Percentiles rank a stretch among this genome's conserved stretches.
These are phyloP conservation scores for Numenius phaeopus DNA, from an alignment of 2,797 vertebrate species.

Conservation along the genomic window DNA sequence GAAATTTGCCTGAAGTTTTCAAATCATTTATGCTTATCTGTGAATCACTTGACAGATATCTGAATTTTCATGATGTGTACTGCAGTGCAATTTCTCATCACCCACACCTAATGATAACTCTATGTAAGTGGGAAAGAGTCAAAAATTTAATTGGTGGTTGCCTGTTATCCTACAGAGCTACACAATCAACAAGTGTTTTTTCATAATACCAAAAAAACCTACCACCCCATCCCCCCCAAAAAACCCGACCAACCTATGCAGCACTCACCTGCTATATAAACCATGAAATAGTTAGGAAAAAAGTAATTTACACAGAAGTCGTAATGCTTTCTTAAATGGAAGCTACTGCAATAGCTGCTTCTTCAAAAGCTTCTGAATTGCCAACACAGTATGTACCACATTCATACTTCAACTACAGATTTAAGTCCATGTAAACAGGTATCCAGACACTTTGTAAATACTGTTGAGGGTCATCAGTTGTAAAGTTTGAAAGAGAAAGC, in stretches of 20 bases:
- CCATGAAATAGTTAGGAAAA: accelerated
- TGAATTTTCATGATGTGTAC: slow-evolving; percentile 35
- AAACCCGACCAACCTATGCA: accelerated
- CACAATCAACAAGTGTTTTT: background rate
- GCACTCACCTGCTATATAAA: background rate
- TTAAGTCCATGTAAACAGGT: accelerated
- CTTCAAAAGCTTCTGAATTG: background rate
- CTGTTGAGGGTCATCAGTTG: background rate
- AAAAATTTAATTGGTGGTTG: background rate
- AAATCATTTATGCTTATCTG: slow-evolving; percentile 32
- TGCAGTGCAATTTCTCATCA: slow-evolving; percentile 21
- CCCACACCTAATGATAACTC: background rate
- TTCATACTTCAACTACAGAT: background rate
- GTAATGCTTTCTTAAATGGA: background rate
- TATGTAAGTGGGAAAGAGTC: background rate
- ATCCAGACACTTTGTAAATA: background rate
- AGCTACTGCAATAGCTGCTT: background rate
- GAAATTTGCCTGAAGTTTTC: slow-evolving; percentile 27
- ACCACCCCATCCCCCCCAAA: background rate
- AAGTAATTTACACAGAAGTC: background rate
- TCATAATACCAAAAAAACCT: background rate
- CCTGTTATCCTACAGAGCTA: background rate
- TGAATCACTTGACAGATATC: slow-evolving; percentile 31
- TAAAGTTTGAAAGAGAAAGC: background rate
- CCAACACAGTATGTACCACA: accelerated